Conservation (phyloP, 2,888 invertebrate species). For the Luperina nickerlii region DNA sequence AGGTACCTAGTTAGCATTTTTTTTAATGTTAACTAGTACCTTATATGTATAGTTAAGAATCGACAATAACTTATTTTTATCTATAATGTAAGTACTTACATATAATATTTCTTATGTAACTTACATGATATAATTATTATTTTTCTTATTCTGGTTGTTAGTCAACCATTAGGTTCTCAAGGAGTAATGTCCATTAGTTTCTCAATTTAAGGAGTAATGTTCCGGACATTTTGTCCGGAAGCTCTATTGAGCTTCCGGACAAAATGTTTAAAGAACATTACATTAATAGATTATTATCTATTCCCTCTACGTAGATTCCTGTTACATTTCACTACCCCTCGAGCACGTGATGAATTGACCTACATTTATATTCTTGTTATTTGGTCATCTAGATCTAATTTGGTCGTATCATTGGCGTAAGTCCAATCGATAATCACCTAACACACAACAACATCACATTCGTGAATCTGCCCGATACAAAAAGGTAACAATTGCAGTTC, state of each 20-base stretch:
- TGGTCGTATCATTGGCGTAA: neutral
- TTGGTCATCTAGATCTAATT: conserved; percentile 2
- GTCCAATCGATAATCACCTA: conserved; percentile 16
- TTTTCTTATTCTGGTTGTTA: neutral
- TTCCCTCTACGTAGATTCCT: neutral
- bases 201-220: too few species aligned
- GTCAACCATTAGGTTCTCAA: neutral
- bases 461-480: neutral
- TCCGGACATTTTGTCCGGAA: neutral
- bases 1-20: neutral
- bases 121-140: neutral
- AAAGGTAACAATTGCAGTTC: neutral
- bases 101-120: neutral
- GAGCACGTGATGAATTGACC: neutral
- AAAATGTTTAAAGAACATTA: too few species aligned
- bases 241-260: too few species aligned
- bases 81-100: neutral
- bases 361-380: neutral
- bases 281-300: too few species aligned
- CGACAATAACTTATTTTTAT: neutral
- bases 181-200: neutral
- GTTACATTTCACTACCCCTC: neutral
- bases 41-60: neutral
- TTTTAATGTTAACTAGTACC: neutral
- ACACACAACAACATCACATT: neutral